A percentile compares a stretch with the other conserved stretches of the same genome.
Evolutionary conservation across 2,888 invertebrate genomes (phyloP).

Genomic region (Pseudoips prasinana): DNA sequence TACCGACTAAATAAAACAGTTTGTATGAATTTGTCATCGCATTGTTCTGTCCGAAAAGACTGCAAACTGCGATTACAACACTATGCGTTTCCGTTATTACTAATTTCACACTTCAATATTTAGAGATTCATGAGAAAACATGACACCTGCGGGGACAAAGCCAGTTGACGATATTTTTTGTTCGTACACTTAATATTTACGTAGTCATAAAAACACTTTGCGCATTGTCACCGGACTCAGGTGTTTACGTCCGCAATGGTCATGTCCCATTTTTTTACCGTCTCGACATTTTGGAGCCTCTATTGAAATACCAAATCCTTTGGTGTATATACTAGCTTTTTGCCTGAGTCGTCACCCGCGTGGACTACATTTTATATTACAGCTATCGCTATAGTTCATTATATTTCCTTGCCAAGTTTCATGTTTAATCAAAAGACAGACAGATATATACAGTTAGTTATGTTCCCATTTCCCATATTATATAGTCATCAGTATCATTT

Average conservation of each 20-base stretch:
- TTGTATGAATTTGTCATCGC: slow-evolving; percentile 2
- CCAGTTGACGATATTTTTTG: slow-evolving; percentile 53
- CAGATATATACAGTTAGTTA: no score
- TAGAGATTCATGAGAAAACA: slow-evolving; percentile 45
- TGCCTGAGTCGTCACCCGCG: no score
- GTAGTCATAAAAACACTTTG: slow-evolving; percentile 63
- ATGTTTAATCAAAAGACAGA: no score
- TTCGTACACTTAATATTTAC: slow-evolving; percentile 45
- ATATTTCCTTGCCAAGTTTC: no score
- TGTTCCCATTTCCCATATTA: no score
- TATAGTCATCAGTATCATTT: no score
- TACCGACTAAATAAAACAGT: slow-evolving; percentile 4
- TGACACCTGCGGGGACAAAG: slow-evolving; percentile 60
- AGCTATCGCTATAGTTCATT: no score
- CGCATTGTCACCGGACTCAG: slow-evolving; percentile 53
- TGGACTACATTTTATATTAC: no score
- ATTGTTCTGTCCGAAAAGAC: slow-evolving; percentile 8
- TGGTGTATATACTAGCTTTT: no score
- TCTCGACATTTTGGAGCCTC: slow-evolving; percentile 27
- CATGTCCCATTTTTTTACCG: slow-evolving; percentile 37
- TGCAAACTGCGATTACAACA: no score
- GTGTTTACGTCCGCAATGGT: slow-evolving; percentile 45
- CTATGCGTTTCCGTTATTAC: slow-evolving; percentile 39
- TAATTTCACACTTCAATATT: slow-evolving; percentile 57
- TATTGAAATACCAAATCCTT: slow-evolving; percentile 1